Evolutionary conservation across 1,140 invertebrate genomes (phyloP).

Genomic region (Ridgeia piscesae): DNA sequence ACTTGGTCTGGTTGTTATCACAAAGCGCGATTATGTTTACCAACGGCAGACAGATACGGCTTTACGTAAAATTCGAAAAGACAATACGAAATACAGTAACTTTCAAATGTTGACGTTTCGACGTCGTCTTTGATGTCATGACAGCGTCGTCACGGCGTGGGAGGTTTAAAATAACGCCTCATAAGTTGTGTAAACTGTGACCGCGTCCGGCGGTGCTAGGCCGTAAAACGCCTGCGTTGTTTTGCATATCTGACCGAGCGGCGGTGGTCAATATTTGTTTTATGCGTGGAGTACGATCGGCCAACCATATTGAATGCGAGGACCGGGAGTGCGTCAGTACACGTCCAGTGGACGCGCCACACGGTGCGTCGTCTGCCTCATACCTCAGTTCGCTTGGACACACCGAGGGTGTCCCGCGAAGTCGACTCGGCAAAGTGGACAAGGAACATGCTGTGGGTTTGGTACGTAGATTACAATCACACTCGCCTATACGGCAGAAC

Average conservation of each 20-base stretch:
- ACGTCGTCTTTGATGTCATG: neutral
- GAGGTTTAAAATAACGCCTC: neutral
- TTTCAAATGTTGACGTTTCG: neutral
- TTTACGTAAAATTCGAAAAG: neutral
- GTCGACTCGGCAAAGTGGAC: neutral
- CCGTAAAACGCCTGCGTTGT: neutral
- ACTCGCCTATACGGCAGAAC: neutral
- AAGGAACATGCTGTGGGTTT: neutral
- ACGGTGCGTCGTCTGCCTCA: neutral
- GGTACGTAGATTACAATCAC: neutral
- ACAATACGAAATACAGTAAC: neutral
- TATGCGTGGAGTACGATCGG: neutral
- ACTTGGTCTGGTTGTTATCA: neutral
- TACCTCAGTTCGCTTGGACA: neutral
- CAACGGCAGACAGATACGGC: neutral
- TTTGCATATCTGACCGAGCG: neutral
- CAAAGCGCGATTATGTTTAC: neutral
- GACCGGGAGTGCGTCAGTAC: neutral
- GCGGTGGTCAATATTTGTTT: neutral
- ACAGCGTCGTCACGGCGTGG: neutral
- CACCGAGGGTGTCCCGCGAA: neutral
- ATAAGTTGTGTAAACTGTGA: neutral
- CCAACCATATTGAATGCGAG: neutral
- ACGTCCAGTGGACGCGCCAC: neutral
- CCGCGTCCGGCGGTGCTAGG: neutral